Evolutionary conservation across 2,888 invertebrate genomes (phyloP).

Genomic region (Ceriagrion tenellum): DNA sequence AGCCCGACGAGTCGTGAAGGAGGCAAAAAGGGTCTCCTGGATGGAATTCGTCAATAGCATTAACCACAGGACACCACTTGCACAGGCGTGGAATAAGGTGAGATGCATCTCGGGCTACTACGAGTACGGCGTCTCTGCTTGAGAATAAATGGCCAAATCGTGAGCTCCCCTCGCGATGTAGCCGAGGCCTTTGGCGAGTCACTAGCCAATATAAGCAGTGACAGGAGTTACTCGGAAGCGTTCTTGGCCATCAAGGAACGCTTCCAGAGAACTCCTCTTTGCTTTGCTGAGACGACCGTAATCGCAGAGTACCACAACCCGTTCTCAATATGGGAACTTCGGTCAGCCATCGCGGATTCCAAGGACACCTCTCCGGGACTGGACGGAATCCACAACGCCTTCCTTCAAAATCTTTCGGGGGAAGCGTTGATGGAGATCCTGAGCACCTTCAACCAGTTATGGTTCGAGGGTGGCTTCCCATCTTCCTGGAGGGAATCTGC

Average conservation of each 20-base stretch:
- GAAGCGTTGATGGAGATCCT: slow-evolving; percentile 25
- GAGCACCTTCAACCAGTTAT: slow-evolving; percentile 28
- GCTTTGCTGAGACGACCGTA: not conserved
- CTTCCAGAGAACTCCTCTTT: no score
- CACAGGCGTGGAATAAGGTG: not conserved
- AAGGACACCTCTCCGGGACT: slow-evolving; percentile 43
- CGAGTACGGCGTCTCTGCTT: no score
- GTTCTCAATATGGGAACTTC: slow-evolving; percentile 60
- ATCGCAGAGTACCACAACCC: slow-evolving; percentile 39
- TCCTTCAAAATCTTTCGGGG: not conserved
- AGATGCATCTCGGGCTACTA: not conserved
- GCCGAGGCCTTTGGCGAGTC: no score
- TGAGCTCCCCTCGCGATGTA: no score
- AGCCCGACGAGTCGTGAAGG: slow-evolving; percentile 50
- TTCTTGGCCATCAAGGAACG: no score
- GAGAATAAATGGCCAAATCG: no score
- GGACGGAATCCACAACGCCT: slow-evolving; percentile 49
- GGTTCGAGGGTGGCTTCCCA: not conserved
- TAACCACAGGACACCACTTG: not conserved
- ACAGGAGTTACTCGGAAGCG: no score
- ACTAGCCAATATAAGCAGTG: no score
- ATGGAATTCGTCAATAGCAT: slow-evolving; percentile 35
- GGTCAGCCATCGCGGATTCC: slow-evolving; percentile 25
- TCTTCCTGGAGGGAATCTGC: not conserved
- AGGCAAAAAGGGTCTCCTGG: slow-evolving; percentile 60